phyloP scores from a whole-genome alignment of 2,113 vertebrate genomes.

The Semnornis frantzii region DNA sequence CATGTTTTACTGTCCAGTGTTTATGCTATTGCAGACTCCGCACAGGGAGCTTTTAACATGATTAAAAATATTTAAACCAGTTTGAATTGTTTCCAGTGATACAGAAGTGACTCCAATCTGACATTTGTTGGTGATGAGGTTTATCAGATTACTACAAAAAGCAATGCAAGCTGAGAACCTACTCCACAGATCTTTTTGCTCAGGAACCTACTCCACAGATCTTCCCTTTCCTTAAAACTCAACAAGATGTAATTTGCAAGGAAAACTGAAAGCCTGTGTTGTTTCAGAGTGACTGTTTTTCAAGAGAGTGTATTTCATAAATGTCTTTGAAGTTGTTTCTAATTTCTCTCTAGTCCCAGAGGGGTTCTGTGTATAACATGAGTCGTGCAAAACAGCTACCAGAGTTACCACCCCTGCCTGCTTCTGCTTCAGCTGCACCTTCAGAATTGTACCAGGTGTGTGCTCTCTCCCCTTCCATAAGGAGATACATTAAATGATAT shows the following conservation, averaged over 20 bases:
- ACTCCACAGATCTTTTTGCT: no score
- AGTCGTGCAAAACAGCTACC: slow-evolving; percentile 44
- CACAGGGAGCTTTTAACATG: neutral
- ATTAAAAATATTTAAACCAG: neutral
- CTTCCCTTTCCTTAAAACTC: neutral
- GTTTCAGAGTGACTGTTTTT: neutral
- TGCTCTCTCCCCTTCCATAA: neutral
- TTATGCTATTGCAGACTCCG: neutral
- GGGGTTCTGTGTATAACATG: slow-evolving; percentile 71
- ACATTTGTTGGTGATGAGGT: neutral
- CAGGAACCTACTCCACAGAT: neutral
- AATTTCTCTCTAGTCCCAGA: slow-evolving; percentile 53
- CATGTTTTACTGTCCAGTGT: neutral
- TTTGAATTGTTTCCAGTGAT: neutral
- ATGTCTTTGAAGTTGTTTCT: neutral
- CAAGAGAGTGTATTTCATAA: neutral
- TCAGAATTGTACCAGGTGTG: slow-evolving; percentile 80
- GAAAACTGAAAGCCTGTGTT: neutral
- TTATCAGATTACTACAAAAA: neutral
- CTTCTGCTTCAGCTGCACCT: slow-evolving; percentile 22
- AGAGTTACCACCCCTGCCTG: slow-evolving; percentile 55
- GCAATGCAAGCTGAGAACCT: neutral
- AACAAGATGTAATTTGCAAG: neutral
- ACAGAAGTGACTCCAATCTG: neutral
- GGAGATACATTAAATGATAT: neutral